Conservation (phyloP, 2,888 invertebrate genomes). For the Clivina fossor region DNA sequence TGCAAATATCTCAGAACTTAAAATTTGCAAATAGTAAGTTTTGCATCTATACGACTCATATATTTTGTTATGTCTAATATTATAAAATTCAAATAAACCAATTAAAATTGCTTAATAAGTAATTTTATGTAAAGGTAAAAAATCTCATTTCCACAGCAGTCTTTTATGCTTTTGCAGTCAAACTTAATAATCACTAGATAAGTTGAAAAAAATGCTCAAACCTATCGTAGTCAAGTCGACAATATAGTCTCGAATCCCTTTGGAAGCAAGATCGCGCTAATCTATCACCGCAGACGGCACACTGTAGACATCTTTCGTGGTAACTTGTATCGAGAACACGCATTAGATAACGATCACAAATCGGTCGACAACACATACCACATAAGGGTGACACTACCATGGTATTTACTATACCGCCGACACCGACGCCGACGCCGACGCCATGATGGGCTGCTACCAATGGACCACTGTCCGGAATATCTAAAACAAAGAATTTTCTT, state of each 20-base stretch:
- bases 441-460: neutral
- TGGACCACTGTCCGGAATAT: neutral
- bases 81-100: too few relatives aligned
- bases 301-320: slow-evolving; percentile 74
- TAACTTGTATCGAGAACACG: slow-evolving; percentile 73
- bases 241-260: slow-evolving; percentile 73
- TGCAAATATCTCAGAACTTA: too few relatives aligned
- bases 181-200: too few relatives aligned
- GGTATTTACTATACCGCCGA: neutral
- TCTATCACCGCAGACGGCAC: slow-evolving; percentile 69
- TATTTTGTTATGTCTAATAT: too few relatives aligned
- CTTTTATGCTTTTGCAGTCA: too few relatives aligned
- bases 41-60: too few relatives aligned
- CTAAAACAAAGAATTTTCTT: neutral
- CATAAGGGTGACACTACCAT: slow-evolving; percentile 54
- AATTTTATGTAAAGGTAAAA: too few relatives aligned
- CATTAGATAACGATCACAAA: slow-evolving; percentile 74
- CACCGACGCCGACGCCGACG: neutral
- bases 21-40: too few relatives aligned
- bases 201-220: too few relatives aligned
- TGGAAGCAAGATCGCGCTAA: slow-evolving; percentile 76
- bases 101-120: too few relatives aligned
- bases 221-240: slow-evolving; percentile 80
- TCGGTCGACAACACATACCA: slow-evolving; percentile 69
- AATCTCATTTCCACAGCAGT: too few relatives aligned